A percentile compares a stretch with the other conserved stretches of the same genome.
Conservation (phyloP, 1,140 invertebrate species). For the Meloidogyne exigua region DNA sequence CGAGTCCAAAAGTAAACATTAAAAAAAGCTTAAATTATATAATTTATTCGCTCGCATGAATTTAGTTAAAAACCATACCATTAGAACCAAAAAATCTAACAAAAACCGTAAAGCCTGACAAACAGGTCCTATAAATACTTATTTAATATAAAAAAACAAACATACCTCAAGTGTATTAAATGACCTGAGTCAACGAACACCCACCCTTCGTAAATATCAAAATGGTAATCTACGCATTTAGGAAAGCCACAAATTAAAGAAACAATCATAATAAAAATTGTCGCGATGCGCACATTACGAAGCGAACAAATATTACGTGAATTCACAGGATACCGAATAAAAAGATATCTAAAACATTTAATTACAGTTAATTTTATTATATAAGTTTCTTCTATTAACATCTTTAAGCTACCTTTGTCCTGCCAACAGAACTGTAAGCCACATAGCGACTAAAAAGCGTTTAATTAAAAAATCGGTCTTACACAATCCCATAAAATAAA, state of each 20-base stretch:
- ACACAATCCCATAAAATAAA: background rate
- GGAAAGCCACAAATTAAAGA: slow-evolving; percentile 60
- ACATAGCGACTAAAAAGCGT: slow-evolving; percentile 57
- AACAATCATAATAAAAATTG: slow-evolving; percentile 52
- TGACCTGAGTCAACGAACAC: slow-evolving; percentile 40
- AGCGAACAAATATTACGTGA: slow-evolving; percentile 56
- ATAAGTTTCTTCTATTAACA: no score
- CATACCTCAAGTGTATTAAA: slow-evolving; percentile 48
- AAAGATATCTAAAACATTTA: slow-evolving; percentile 54
- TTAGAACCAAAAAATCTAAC: slow-evolving; percentile 53
- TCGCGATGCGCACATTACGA: slow-evolving; percentile 56
- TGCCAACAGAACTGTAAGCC: slow-evolving; percentile 60
- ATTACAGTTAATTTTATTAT: no score
- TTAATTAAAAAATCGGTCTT: background rate
- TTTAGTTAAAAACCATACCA: background rate
- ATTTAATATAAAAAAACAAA: slow-evolving; percentile 8
- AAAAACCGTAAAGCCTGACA: slow-evolving; percentile 43
- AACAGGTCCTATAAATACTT: slow-evolving; percentile 43
- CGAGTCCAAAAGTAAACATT: slow-evolving; percentile 72
- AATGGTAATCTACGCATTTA: slow-evolving; percentile 58
- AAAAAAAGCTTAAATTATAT: slow-evolving; percentile 45
- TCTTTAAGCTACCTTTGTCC: slow-evolving; percentile 50
- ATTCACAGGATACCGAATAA: slow-evolving; percentile 57
- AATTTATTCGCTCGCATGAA: background rate
- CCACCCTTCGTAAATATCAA: slow-evolving; percentile 58